Evolutionary conservation across 2,888 invertebrate genomes (phyloP).

Genomic region (Volucella inflata): DNA sequence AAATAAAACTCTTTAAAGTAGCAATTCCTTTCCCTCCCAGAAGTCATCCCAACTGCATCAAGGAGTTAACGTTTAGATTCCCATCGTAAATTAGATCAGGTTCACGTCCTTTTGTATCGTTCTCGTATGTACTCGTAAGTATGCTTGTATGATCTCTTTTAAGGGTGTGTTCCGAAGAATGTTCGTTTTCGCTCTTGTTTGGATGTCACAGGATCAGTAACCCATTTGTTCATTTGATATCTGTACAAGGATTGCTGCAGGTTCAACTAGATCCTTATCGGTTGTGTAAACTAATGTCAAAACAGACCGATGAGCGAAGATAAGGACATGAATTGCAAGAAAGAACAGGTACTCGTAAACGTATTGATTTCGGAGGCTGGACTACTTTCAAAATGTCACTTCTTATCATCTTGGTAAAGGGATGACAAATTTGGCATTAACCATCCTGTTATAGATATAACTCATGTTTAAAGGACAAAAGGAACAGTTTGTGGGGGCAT

Average conservation of each 20-base stretch:
- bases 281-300: conserved; percentile 70
- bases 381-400: conserved; percentile 44
- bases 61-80: conserved; percentile 50
- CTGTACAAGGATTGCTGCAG: conserved; percentile 43
- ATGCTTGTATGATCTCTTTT: conserved; percentile 2
- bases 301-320: conserved; percentile 54
- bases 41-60: not conserved
- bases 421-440: conserved; percentile 61
- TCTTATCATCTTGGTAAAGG: conserved; percentile 23
- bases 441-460: conserved; percentile 15
- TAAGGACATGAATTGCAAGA: conserved; percentile 12
- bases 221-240: conserved; percentile 39
- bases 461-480: conserved; percentile 17
- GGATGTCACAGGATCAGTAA: conserved; percentile 50
- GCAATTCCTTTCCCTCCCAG: conserved; percentile 50
- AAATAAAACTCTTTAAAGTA: conserved; percentile 43
- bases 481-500: not conserved
- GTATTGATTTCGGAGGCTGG: conserved; percentile 33
- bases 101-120: too few relatives aligned
- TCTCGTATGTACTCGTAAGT: not conserved
- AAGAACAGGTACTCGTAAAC: conserved; percentile 34
- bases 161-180: conserved; percentile 35
- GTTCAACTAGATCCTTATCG: conserved; percentile 60
- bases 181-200: conserved; percentile 29
- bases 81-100: conserved; percentile 62